Evolutionary conservation across 2,113 vertebrate genomes (phyloP), one percentile per base, ranked within the genome.

Genomic region (Microcebus griseorufus): DNA sequence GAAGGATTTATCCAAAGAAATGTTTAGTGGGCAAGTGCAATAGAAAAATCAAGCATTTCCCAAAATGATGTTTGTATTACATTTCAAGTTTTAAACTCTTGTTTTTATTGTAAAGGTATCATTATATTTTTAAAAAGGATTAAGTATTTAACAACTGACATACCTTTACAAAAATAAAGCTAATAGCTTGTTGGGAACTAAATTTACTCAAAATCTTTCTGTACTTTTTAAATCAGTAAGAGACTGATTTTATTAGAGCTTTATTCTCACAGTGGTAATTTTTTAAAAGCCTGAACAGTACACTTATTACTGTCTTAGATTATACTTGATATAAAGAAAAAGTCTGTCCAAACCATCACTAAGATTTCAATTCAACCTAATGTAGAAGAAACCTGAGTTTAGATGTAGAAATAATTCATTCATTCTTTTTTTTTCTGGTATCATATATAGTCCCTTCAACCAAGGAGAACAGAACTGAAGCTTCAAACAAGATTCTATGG

Each of bases 261-360:
- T 93, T 96, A 97, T 98, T 98, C 96, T 99, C 98, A 98, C 98
- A 98, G 98, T 98, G 98, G 97, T 98, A 84, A 97, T 97, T 97
- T 97, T 97, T 98, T 93, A 84, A 97, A 97, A 96, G 97, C 95
- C 97, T 97, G 96, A 98, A 93, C 83, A 98, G 98, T 98, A 95
- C 97, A 98, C 96, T 95, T 96, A 96, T 69, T 95, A 88, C 97
- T 78, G 42, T 88, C 85, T 96, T 90, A 88, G 42, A 92, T 95
- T 90, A 96, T 53, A 93, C 73, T 82, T 93, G 67, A 75, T 91
- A 87, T 51, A 91, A 96, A 97, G 67, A 73, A 93, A 93, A 96
- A 58, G 23, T 90, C 85, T 95, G 60, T 72, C 85, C 18, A 93
- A 95, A 89, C 78, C 76, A 81, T 78, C 51, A 94, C 51, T 73